These are phyloP conservation scores for Mormyrops attenuatus DNA, from an alignment of 2,797 vertebrate genomes.

Conservation along the genomic window DNA sequence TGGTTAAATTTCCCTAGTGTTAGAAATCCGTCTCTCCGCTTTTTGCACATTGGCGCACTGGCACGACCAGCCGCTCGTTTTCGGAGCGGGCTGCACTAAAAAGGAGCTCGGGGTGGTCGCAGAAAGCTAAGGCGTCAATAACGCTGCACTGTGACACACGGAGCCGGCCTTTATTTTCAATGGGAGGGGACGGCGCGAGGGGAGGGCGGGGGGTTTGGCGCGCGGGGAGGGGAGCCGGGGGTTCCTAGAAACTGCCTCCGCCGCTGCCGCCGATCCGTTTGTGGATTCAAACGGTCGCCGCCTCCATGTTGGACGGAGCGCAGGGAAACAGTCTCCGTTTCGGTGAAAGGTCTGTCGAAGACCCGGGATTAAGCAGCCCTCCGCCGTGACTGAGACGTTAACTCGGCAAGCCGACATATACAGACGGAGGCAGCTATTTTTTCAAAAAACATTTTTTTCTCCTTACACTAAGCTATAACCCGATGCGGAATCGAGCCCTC, in stretches of 20 bases:
- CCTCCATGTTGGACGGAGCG: constrained; percentile 66
- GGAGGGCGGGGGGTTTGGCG: not conserved
- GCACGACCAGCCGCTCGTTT: not conserved
- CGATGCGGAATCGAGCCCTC: not conserved
- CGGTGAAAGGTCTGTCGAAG: constrained; percentile 24
- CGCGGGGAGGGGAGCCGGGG: constrained; percentile 12
- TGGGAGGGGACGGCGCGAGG: constrained; percentile 23
- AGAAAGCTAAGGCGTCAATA: not conserved
- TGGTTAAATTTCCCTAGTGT: not conserved
- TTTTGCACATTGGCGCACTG: not conserved
- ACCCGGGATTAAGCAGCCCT: constrained; percentile 13
- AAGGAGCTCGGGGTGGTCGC: not conserved
- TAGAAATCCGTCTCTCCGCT: not conserved
- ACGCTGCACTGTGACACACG: not conserved
- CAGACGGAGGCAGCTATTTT: not conserved
- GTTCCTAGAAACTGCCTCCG: constrained; percentile 57
- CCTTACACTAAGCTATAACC: not conserved
- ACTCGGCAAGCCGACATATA: not conserved
- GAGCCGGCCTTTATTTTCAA: constrained; percentile 16
- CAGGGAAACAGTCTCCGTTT: constrained; percentile 33
- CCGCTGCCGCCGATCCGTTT: constrained; percentile 45
- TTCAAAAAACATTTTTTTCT: not conserved
- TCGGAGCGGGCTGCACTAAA: not conserved
- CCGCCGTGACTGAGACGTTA: constrained; percentile 5
- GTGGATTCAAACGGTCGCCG: constrained; percentile 61